phyloP scores from a whole-genome alignment of 2,888 invertebrate genomes.

The Dexiosoma caninum region DNA sequence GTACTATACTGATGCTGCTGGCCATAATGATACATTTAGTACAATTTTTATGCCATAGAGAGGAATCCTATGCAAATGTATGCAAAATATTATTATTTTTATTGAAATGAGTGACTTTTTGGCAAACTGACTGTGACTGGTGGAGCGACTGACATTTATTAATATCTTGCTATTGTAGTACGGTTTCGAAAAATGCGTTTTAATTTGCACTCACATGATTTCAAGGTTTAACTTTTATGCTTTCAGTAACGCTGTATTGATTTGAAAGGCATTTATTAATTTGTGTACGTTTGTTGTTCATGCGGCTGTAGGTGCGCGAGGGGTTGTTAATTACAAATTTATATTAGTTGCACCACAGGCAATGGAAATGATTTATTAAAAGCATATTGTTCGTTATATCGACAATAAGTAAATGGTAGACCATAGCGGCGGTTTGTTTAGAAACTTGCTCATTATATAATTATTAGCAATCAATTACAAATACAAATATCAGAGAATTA shows the following conservation, averaged over 20 bases:
- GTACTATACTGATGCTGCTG: constrained; percentile 12
- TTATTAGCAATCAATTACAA: too few species aligned
- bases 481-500: too few species aligned
- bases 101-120: constrained; percentile 31
- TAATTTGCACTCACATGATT: constrained; percentile 19
- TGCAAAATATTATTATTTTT: constrained; percentile 12
- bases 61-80: background rate
- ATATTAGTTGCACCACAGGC: too few species aligned
- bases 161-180: constrained; percentile 18
- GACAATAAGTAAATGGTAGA: too few species aligned
- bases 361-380: too few species aligned
- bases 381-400: too few species aligned
- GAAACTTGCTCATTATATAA: too few species aligned
- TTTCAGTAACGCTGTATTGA: constrained; percentile 35
- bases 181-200: background rate
- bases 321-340: background rate
- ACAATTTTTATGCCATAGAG: constrained; percentile 40
- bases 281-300: background rate
- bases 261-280: constrained; percentile 45
- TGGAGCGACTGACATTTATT: constrained; percentile 27
- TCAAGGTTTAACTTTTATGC: constrained; percentile 52
- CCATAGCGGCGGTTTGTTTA: too few species aligned
- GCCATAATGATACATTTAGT: constrained; percentile 50
- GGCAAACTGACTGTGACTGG: constrained; percentile 4
- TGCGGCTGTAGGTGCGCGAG: background rate